phyloP scores from a whole-genome alignment of 1,140 invertebrate genomes.

The Cyrtorhinus lividipennis region DNA sequence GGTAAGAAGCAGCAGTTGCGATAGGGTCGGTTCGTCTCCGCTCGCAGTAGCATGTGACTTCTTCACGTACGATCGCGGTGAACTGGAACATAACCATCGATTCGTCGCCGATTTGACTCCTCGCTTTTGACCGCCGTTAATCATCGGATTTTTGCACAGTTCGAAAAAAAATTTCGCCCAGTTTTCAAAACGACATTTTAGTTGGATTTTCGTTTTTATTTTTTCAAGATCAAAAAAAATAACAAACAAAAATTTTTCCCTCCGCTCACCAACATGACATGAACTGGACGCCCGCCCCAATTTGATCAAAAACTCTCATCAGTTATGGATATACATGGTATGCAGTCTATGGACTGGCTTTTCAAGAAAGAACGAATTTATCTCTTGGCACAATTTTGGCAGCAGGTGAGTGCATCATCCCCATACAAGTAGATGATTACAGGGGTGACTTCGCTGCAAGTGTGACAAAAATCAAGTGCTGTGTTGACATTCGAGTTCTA shows the following conservation, averaged over 20 bases:
- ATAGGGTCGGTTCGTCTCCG: constrained; percentile 22
- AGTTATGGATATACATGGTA: constrained; percentile 52
- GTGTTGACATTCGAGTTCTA: not conserved
- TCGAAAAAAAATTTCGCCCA: no score
- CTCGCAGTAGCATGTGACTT: not conserved
- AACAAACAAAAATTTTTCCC: constrained; percentile 15
- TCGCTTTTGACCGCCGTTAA: not conserved
- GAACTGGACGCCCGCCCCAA: constrained; percentile 15
- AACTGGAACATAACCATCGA: not conserved
- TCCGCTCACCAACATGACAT: constrained; percentile 8
- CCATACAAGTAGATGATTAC: not conserved
- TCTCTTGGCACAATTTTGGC: constrained; percentile 82
- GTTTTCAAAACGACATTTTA: not conserved
- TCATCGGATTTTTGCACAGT: not conserved
- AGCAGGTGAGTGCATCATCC: constrained; percentile 54
- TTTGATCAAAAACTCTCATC: constrained; percentile 19
- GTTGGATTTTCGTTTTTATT: no score
- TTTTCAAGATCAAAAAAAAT: constrained; percentile 39
- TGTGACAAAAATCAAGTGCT: not conserved
- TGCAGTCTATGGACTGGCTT: constrained; percentile 87
- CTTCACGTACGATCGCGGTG: constrained; percentile 4
- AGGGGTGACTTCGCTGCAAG: not conserved
- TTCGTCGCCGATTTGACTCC: constrained; percentile 38
- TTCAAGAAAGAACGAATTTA: constrained; percentile 88
- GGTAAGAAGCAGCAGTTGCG: constrained; percentile 29